A percentile compares a stretch with the other conserved stretches of the same genome.
Evolutionary conservation across 1,140 invertebrate species (phyloP).

Genomic region (Diachasma alloeum): DNA sequence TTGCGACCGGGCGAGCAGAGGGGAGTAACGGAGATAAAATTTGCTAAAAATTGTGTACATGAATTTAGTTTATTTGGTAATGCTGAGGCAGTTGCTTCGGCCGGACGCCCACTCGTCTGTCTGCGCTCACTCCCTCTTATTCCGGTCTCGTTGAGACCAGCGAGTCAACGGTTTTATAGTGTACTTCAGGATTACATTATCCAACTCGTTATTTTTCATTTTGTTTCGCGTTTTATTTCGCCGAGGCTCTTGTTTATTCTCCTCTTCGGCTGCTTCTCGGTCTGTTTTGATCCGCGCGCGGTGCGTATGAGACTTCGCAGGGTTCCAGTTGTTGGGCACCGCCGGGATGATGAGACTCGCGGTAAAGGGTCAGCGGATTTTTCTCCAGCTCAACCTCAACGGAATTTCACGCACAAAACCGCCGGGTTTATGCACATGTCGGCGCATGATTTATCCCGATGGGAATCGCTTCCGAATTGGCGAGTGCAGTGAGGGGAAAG

Average conservation of each 20-base stretch:
- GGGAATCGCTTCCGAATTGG: background rate
- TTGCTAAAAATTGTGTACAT: background rate
- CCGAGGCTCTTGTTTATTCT: background rate
- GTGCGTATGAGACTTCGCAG: no score
- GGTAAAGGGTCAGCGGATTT: background rate
- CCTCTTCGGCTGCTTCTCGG: no score
- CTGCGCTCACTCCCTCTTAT: background rate
- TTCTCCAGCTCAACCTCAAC: background rate
- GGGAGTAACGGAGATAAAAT: background rate
- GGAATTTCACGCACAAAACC: background rate
- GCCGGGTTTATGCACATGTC: background rate
- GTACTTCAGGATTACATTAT: background rate
- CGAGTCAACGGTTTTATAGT: background rate
- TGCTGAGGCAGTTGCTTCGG: background rate
- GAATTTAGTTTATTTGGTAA: background rate
- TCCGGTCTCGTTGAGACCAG: background rate
- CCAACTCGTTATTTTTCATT: background rate
- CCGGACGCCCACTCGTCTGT: background rate
- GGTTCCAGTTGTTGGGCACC: background rate
- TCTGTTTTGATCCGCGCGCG: no score
- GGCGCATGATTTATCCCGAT: no score
- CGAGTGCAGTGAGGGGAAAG: no score
- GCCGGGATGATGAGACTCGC: background rate
- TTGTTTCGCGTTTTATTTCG: background rate
- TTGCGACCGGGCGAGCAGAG: no score